Percentiles rank a stretch among this genome's conserved stretches.
Evolutionary conservation across 2,797 vertebrate species (phyloP).

Genomic region (Tragelaphus oryx): DNA sequence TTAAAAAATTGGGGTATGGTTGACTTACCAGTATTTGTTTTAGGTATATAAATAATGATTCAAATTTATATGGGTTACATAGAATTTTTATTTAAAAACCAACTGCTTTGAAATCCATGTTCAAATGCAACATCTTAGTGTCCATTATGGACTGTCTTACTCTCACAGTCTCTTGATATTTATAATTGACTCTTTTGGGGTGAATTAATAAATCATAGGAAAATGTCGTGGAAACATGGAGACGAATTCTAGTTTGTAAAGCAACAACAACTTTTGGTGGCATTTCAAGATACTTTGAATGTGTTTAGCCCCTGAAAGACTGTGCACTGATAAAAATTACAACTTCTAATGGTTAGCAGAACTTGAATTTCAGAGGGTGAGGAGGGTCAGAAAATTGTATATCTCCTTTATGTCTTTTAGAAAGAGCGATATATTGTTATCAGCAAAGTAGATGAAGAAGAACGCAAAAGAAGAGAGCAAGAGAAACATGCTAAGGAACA

Average conservation of each 20-base stretch:
- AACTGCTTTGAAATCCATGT: background rate
- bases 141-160: background rate
- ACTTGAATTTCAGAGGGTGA: background rate
- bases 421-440: conserved; percentile 94
- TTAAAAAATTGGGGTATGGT: background rate
- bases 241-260: background rate
- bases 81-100: conserved; percentile 27
- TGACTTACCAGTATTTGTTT: background rate
- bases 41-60: background rate
- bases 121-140: background rate
- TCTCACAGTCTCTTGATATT: background rate
- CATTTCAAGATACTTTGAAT: background rate
- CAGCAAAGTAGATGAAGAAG: conserved; percentile 95
- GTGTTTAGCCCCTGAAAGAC: background rate
- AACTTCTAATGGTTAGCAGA: background rate
- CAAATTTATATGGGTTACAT: background rate
- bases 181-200: background rate
- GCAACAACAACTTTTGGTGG: background rate
- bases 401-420: conserved; percentile 78
- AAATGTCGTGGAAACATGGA: background rate
- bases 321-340: background rate
- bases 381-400: background rate
- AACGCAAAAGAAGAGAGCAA: conserved; percentile 91
- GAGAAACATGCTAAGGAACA: conserved; percentile 93
- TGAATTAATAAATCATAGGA: background rate